These are phyloP conservation scores for Forbesichthys agassizii DNA, from an alignment of 2,113 vertebrate genomes.

Conservation along the genomic window DNA sequence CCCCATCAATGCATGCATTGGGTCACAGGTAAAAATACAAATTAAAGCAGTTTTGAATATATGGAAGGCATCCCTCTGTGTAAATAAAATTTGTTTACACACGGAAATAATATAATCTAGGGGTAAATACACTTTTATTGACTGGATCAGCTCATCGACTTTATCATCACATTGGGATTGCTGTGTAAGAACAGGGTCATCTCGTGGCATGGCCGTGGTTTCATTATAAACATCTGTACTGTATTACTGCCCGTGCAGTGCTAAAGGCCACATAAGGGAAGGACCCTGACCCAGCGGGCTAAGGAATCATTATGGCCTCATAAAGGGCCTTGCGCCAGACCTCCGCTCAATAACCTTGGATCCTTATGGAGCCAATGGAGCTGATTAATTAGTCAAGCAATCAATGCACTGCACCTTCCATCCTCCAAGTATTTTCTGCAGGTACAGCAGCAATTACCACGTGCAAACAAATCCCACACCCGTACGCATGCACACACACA, in stretches of 20 bases:
- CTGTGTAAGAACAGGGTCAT: conserved; percentile 23
- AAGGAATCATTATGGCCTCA: conserved; percentile 73
- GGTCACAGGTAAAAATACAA: too few species aligned
- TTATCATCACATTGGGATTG: conserved; percentile 28
- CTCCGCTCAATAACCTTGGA: conserved; percentile 68
- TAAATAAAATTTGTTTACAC: conserved; percentile 54
- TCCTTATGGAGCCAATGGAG: conserved; percentile 69
- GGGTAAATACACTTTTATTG: conserved; percentile 20
- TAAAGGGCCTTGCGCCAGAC: conserved; percentile 63
- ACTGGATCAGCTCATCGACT: conserved; percentile 21
- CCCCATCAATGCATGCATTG: too few species aligned
- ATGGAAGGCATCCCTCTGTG: conserved; percentile 45
- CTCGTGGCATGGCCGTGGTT: conserved; percentile 19
- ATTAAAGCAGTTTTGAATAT: conserved; percentile 4
- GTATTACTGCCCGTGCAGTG: conserved; percentile 47
- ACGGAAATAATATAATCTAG: conserved; percentile 32
- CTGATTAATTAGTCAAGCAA: conserved; percentile 78
- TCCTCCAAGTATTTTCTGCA: conserved; percentile 59
- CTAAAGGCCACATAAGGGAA: conserved; percentile 58
- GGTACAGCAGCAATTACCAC: conserved; percentile 63
- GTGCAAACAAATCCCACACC: conserved; percentile 11
- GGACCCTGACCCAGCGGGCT: conserved; percentile 58
- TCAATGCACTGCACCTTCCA: conserved; percentile 68
- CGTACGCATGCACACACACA: neutral
- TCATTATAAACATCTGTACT: conserved; percentile 44